Percentiles rank a stretch among this genome's conserved stretches.
Conservation (phyloP, 2,113 vertebrate species). For the Salvelinus fontinalis region DNA sequence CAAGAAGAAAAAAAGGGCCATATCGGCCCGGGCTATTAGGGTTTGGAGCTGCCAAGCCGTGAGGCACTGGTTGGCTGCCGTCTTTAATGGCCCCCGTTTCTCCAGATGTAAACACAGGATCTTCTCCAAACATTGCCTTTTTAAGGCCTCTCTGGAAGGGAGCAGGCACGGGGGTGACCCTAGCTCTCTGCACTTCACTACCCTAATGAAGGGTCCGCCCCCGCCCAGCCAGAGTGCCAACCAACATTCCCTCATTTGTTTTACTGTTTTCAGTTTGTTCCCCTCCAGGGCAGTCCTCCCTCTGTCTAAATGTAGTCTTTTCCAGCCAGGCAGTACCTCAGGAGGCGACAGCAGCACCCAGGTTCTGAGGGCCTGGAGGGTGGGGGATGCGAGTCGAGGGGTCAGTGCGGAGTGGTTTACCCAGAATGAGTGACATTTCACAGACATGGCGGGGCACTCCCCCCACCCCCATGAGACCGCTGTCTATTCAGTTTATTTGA, state of each 20-base stretch:
- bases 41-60: constrained; percentile 27
- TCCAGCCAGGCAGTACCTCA: constrained; percentile 9
- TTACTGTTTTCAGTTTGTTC: constrained; percentile 25
- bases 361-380: background rate
- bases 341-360: constrained; percentile 11
- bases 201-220: constrained; percentile 24
- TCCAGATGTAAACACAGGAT: constrained; percentile 68
- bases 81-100: constrained; percentile 50
- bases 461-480: constrained; percentile 8
- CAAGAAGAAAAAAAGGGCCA: background rate
- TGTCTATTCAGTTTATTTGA: constrained; percentile 23
- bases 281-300: constrained; percentile 6
- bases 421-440: constrained; percentile 36
- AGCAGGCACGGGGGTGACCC: constrained; percentile 17
- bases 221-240: constrained; percentile 5
- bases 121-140: constrained; percentile 78
- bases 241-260: constrained; percentile 21
- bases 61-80: constrained; percentile 46
- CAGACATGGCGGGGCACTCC: constrained; percentile 23
- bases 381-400: background rate
- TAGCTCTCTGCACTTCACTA: constrained; percentile 6
- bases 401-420: background rate
- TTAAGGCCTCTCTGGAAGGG: constrained; percentile 61
- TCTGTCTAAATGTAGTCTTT: constrained; percentile 52
- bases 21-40: constrained; percentile 13